These are phyloP conservation scores for Ispidina lecontei DNA, from an alignment of 2,797 vertebrate genomes.

Conservation along the genomic window DNA sequence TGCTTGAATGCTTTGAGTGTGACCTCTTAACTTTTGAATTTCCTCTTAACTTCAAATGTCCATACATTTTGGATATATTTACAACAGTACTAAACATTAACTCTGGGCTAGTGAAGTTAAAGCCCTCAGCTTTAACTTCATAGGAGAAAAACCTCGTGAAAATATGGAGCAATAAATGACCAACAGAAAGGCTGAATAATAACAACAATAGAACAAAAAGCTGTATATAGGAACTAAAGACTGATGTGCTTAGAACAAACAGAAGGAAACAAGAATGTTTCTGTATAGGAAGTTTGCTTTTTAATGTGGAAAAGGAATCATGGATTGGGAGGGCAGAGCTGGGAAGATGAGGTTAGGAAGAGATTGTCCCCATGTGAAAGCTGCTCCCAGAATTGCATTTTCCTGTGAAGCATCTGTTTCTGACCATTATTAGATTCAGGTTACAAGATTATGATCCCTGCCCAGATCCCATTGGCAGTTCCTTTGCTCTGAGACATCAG, in stretches of 20 bases:
- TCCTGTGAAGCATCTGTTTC: not conserved
- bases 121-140: not conserved
- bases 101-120: not conserved
- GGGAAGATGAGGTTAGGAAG: not conserved
- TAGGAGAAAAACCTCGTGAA: not conserved
- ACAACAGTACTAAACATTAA: not conserved
- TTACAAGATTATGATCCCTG: not conserved
- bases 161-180: not conserved
- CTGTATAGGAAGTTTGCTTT: not conserved
- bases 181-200: not conserved
- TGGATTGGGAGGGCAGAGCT: not conserved
- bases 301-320: not conserved
- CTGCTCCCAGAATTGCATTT: not conserved
- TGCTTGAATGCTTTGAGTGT: not conserved
- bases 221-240: not conserved
- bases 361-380: not conserved
- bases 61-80: constrained; percentile 9
- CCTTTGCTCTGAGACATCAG: not conserved
- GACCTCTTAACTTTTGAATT: constrained; percentile 26
- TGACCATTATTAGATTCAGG: not conserved
- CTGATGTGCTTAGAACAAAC: not conserved
- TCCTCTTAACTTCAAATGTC: constrained; percentile 11
- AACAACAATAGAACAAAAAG: not conserved
- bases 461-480: not conserved
- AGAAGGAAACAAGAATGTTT: not conserved